Conservation (phyloP, 2,113 vertebrate species). For the Nothobranchius kuhntae region DNA sequence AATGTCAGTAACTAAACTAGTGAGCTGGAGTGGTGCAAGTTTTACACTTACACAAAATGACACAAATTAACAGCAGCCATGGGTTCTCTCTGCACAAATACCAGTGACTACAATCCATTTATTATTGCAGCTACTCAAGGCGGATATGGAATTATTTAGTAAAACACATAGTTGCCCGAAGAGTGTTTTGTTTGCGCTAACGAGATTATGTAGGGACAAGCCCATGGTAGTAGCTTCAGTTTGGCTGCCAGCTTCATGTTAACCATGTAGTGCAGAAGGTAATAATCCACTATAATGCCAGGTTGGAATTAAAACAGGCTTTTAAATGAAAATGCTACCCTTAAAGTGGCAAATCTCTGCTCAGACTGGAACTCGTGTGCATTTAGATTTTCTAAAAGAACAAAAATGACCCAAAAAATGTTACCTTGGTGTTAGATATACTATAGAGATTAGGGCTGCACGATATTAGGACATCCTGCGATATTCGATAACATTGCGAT, state of each 20-base stretch:
- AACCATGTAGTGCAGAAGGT: conserved; percentile 43
- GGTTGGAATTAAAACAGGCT: too few species aligned
- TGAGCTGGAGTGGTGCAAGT: not conserved
- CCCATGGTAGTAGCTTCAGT: conserved; percentile 41
- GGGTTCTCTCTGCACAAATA: not conserved
- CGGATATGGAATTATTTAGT: conserved; percentile 55
- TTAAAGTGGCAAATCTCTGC: conserved; percentile 46
- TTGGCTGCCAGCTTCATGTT: conserved; percentile 65
- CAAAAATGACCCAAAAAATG: too few species aligned
- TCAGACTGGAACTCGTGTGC: conserved; percentile 9
- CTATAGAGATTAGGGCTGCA: too few species aligned
- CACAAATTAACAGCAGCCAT: not conserved
- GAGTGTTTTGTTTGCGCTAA: conserved; percentile 46
- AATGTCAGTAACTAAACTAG: not conserved
- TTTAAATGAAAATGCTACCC: not conserved
- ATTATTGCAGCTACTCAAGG: conserved; percentile 14
- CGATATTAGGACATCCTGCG: too few species aligned
- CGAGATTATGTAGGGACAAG: conserved; percentile 48
- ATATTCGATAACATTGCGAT: too few species aligned
- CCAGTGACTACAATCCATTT: conserved; percentile 41
- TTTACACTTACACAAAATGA: conserved; percentile 6
- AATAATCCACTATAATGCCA: conserved; percentile 40
- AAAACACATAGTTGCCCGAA: conserved; percentile 48
- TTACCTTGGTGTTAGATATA: too few species aligned
- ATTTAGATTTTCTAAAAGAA: too few species aligned